Evolutionary conservation across 2,113 vertebrate species (phyloP).

Genomic region (Paradoxurus hermaphroditus): DNA sequence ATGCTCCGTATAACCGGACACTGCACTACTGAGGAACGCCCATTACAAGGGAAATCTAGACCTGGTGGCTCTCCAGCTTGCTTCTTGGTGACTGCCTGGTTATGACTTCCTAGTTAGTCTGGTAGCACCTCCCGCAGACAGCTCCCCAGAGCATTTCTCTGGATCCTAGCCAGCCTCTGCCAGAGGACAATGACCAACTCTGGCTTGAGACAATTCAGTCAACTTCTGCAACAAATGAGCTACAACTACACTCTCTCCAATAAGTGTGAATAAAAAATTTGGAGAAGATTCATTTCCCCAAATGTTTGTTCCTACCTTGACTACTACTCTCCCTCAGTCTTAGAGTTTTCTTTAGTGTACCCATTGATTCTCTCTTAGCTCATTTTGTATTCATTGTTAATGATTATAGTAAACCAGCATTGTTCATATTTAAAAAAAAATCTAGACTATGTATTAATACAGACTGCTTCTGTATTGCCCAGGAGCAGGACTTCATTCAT

Average conservation of each 20-base stretch:
- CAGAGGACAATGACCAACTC: neutral
- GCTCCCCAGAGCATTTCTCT: neutral
- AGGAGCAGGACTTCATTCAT: too few species aligned
- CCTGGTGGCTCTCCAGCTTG: neutral
- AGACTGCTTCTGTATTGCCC: too few species aligned
- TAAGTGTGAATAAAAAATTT: neutral
- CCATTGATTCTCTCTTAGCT: neutral
- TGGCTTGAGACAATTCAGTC: neutral
- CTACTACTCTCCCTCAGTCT: neutral
- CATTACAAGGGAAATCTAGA: neutral
- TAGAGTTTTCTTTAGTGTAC: neutral
- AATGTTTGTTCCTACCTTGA: neutral
- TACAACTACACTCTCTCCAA: too few species aligned
- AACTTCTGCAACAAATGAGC: neutral
- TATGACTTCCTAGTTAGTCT: neutral
- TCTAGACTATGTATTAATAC: neutral
- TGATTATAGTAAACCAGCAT: neutral
- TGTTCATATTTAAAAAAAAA: neutral
- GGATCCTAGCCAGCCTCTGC: neutral
- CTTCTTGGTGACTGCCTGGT: neutral
- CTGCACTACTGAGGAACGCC: neutral
- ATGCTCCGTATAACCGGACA: rapidly evolving
- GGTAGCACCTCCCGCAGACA: too few species aligned
- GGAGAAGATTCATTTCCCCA: neutral
- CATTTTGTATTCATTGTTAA: neutral